Evolutionary conservation across 1,140 invertebrate species (phyloP).

Genomic region (Sarcophaga peregrina): DNA sequence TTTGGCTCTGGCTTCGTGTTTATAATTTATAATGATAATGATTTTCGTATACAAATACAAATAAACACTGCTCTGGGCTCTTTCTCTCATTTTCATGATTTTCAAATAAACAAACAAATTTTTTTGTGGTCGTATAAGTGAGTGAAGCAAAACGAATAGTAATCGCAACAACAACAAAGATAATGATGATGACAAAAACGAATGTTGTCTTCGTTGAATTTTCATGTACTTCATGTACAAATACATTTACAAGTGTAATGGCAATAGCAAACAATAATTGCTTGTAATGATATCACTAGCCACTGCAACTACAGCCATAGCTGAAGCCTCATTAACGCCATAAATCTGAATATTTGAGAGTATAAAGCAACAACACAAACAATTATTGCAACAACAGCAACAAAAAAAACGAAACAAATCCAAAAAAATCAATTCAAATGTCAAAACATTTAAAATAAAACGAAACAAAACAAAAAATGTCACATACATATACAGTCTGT

Average conservation of each 20-base stretch:
- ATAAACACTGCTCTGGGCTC: no score
- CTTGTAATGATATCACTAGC: background rate
- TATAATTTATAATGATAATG: no score
- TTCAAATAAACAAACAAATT: conserved; percentile 17
- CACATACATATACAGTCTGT: background rate
- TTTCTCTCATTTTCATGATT: no score
- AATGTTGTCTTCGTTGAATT: no score
- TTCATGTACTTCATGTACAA: no score
- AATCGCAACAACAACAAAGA: background rate
- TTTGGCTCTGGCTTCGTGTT: no score
- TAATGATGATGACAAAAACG: background rate
- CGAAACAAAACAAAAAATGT: conserved; percentile 4
- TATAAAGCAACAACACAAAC: background rate
- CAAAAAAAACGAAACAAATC: background rate
- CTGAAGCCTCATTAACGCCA: conserved; percentile 3
- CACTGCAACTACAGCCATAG: background rate
- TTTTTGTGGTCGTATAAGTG: background rate
- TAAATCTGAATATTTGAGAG: background rate
- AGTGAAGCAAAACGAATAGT: background rate
- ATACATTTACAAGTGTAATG: background rate
- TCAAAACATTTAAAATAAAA: background rate
- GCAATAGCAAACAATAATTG: background rate
- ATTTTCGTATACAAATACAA: no score
- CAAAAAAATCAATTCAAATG: conserved; percentile 6
- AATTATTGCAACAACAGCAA: background rate